Evolutionary conservation across 2,888 invertebrate species (phyloP), one percentile per base, ranked within the genome.

Genomic region (Podotricha telesiphe): DNA sequence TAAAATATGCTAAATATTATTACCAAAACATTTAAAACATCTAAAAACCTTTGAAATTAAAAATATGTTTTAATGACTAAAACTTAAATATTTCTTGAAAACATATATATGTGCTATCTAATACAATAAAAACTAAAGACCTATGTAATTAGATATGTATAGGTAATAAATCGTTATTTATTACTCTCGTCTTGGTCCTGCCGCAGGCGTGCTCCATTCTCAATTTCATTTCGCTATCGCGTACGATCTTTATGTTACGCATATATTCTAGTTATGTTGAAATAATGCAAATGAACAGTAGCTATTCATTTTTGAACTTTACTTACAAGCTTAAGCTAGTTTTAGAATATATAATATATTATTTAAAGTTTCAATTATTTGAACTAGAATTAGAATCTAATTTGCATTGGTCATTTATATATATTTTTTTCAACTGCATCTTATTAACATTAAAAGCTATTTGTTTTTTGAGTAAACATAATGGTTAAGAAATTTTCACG

Each of bases 141-240:
- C 17, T 56, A 48, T 56, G 56, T 65, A 40, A 58, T 58, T 50
- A 45, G 19, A 47, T 34, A 28, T 28, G 28, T 28, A 28, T 59
- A 48, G 13, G 17, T 37, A 42, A 40, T 53, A 15, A 58, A 61
- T 61, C 50, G 53, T 22, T 40, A 51, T 48, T 61, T 51, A 67
- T 61, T 67, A 61, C 20, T 61, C 51, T 61, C 34, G 17, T 19
- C 10, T 59, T 59, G 19, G 61, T 53, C 45, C 34, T 53, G 61
- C 65, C 56, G 56, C 67, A n/a, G 66, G 61, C 61, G 37, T 67
- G 61, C 34, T 61, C 34, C 19, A 61, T 61, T 45, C 59, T 48
- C 50, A 28, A 58, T 66, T 66, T 37, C 17, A 37, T 58, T 58
- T 37, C 47, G 11, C 34, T 61, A 67, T 67, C 59, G 51, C n/a